Evolutionary conservation across 2,888 invertebrate genomes (phyloP).

Genomic region (Halictus quadricinctus): DNA sequence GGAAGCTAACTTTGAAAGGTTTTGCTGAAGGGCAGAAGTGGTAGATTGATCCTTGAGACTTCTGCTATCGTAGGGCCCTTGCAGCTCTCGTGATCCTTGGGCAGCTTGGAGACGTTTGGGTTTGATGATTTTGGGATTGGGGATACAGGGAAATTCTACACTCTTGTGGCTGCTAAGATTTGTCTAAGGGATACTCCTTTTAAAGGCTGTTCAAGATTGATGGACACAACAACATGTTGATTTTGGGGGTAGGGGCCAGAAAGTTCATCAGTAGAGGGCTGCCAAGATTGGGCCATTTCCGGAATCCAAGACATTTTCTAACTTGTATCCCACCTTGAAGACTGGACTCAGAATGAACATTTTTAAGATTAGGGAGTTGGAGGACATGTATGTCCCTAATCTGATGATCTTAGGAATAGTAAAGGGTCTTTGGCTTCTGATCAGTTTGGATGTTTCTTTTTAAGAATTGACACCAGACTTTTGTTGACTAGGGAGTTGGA

Average conservation of each 20-base stretch:
- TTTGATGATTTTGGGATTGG: background rate
- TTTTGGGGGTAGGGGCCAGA: too few relatives aligned
- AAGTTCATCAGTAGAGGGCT: too few relatives aligned
- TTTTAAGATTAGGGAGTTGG: too few relatives aligned
- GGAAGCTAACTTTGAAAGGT: background rate
- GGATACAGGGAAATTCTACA: background rate
- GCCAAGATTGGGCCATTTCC: too few relatives aligned
- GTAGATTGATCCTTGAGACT: background rate
- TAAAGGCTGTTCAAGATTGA: background rate
- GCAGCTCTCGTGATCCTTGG: background rate
- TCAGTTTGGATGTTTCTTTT: too few relatives aligned
- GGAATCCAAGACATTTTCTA: too few relatives aligned
- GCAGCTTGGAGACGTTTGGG: background rate
- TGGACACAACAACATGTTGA: too few relatives aligned
- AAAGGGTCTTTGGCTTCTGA: too few relatives aligned
- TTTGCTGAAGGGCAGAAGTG: background rate
- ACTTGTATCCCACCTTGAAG: too few relatives aligned
- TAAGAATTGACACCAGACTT: too few relatives aligned
- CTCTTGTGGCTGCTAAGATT: background rate
- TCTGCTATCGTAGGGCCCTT: background rate
- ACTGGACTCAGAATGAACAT: too few relatives aligned
- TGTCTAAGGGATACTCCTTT: rapidly evolving
- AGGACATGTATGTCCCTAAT: background rate
- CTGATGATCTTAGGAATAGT: background rate
- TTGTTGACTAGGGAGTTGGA: too few relatives aligned